phyloP scores from a whole-genome alignment of 2,888 invertebrate genomes.

The Conchocele bisecta region DNA sequence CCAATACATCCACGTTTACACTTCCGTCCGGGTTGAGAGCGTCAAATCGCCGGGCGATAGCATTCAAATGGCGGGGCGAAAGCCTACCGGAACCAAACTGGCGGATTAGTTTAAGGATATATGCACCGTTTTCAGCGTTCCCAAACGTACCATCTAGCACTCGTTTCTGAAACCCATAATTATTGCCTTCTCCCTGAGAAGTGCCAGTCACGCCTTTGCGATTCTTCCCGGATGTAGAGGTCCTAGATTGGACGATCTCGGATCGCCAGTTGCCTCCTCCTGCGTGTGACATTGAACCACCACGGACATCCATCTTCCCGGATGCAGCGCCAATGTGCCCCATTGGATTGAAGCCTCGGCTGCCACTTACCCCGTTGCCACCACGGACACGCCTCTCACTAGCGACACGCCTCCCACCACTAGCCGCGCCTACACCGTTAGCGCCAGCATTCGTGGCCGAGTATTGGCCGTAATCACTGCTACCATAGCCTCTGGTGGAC shows the following conservation, averaged over 20 bases:
- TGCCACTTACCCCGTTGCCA: background rate
- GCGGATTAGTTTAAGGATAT: background rate
- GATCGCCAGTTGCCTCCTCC: background rate
- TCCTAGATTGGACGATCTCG: constrained; percentile 17
- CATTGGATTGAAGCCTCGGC: background rate
- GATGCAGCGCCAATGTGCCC: background rate
- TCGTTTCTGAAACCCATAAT: too few species aligned
- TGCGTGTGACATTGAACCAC: background rate
- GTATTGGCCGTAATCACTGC: background rate
- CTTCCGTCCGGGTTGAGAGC: background rate
- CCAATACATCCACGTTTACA: background rate
- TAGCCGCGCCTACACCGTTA: background rate
- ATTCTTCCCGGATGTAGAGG: constrained; percentile 32
- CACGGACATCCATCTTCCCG: background rate
- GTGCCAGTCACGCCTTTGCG: constrained; percentile 22
- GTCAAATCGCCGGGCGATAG: background rate
- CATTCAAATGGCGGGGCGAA: background rate
- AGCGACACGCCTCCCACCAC: background rate
- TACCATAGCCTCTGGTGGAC: background rate
- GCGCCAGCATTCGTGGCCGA: background rate
- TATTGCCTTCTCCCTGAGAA: too few species aligned
- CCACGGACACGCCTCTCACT: background rate
- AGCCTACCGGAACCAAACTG: background rate
- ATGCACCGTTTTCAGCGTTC: background rate
- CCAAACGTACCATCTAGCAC: too few species aligned